Base-by-base conservation (phyloP, 2,888 invertebrate genomes). In the Neoaliturus tenellus region DNA sequence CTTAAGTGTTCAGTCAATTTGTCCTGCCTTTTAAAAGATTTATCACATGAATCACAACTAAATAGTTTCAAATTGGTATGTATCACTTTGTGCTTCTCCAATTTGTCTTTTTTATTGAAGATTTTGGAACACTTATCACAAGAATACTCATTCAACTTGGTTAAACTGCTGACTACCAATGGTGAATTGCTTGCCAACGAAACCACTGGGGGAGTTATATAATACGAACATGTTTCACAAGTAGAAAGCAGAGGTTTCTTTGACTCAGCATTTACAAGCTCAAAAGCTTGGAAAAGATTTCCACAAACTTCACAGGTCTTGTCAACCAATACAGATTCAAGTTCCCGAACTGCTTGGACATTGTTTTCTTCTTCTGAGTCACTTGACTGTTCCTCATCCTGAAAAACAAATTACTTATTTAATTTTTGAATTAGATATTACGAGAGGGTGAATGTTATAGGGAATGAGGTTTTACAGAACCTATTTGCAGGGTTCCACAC, bases 171-270 rank as follows among this genome's bases (percentile, higher is more conserved):
- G n/a, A n/a, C n/a, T n/a, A n/a, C n/a, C n/a, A n/a, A n/a, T 8
- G 39, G 6, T 20, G 51, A 23, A 51, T 51, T 10, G 10, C 20
- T 51, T 23, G 62, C 28, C 31, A 28, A 3, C 14, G 28, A 1
- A 31, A 14, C 17, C 1, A 31, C 62, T 2, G 2, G 75, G 20
- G 75, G 75, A 48, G 75, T 41, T n/a, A 75, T 75, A n/a, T 75
- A 75, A 35, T 75, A 75, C 20, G 75, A 75, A 48, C 75, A 75
- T 10, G 48, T 75, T n/a, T 75, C 75, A 75, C 75, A 75, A 23
- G 75, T 75, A 14, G 75, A 44, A 20, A 75, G 48, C 12, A 44
- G 28, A 4, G 75, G 75, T 41, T 75, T 75, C 5, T 44, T 44
- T 3, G n/a, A 10, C 28, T 75, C 48, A n/a, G 35, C 12, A 28